A percentile compares a stretch with the other conserved stretches of the same genome.
Conservation (phyloP, 2,888 invertebrate species). For the Chrysolina americana region DNA sequence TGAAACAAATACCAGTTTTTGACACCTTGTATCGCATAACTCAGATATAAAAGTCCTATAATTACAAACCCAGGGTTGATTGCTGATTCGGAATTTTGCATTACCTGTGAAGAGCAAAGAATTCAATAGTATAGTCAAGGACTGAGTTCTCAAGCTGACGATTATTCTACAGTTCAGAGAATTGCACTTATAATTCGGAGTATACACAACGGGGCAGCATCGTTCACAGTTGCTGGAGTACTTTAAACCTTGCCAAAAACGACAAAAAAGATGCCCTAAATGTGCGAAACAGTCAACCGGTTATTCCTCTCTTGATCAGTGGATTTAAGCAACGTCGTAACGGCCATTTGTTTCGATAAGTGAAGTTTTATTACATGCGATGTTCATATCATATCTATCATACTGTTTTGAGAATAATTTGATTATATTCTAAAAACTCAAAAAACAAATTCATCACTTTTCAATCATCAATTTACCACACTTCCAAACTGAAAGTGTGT, state of each 20-base stretch:
- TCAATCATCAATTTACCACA: no score
- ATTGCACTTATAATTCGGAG: neutral
- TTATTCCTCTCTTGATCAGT: slow-evolving; percentile 10
- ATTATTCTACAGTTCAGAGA: neutral
- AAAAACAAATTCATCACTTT: no score
- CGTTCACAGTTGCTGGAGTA: slow-evolving; percentile 1
- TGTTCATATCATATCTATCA: no score
- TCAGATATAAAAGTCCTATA: no score
- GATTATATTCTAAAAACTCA: no score
- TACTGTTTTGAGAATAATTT: no score
- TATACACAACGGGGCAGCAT: neutral
- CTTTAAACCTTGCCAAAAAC: slow-evolving; percentile 10
- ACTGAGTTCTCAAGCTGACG: neutral
- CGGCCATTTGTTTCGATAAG: neutral
- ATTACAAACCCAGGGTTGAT: neutral
- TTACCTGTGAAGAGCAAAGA: neutral
- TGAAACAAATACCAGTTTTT: no score
- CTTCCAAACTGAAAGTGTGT: no score
- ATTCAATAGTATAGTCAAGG: neutral
- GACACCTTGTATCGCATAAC: no score
- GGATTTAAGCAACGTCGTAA: neutral
- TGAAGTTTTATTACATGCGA: neutral
- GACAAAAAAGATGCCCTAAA: slow-evolving; percentile 3
- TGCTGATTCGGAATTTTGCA: neutral
- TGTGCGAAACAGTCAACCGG: slow-evolving; percentile 13